Evolutionary conservation across 2,113 vertebrate genomes (phyloP), one percentile per base, ranked within the genome.

Genomic region (Trichechus manatus): DNA sequence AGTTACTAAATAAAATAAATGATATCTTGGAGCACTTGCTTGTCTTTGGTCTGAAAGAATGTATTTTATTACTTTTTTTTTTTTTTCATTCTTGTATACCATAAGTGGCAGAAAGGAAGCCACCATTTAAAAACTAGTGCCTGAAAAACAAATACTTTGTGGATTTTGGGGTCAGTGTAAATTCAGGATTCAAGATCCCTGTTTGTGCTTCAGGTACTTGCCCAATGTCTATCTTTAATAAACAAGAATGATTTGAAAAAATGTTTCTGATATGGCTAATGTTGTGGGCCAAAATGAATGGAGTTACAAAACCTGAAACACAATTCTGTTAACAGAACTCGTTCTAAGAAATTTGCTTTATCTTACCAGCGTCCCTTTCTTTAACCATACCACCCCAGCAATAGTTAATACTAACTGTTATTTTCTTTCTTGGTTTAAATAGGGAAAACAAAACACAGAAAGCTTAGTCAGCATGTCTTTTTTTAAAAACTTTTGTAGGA

Each of bases 1-100:
- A 82, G 78, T 79, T 42, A 72, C 74, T 93, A 89, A 96, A 68
- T 77, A 93, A 94, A 87, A 97, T 81, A 89, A 85, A 95, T 94
- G 93, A 63, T 50, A 63, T 93, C 89, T 63, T 23, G 75, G 50
- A 79, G 27, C 72, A 50, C 33, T 75, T 61, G 15, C 23, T 91
- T 63, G 9, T 56, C 9, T 88, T 88, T 88, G 82, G 36, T 91
- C 88, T 93, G 61, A 93, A 92, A 79, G 56, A 39, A 88, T 68
- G 6, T 78, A 22, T 88, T 94, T 94, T 68, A 29, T 36, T 78
- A 17, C 42, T 9, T 63, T 66, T 84, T 86, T 66, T 84, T 86
- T 82, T 72, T 20, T 88, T 44, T n/a, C 3, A 39, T 75, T 88
- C 74, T 33, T 59, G 44, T 27, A 20, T 75, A 75, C 82, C 19